A percentile compares a stretch with the other conserved stretches of the same genome.
Conservation (phyloP, 1,140 invertebrate species). For the Aphis gossypii region DNA sequence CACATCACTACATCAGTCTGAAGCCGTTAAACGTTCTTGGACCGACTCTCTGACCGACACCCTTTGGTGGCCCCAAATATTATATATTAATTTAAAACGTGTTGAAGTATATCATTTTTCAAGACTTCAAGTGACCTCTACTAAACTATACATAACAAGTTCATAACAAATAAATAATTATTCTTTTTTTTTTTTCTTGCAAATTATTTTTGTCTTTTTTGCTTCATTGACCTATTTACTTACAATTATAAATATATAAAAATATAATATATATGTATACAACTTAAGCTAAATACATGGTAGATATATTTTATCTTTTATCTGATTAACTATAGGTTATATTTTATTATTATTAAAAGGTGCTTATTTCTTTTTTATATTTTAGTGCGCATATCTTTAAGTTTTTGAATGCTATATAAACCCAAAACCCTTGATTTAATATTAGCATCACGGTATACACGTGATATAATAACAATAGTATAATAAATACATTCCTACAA, state of each 20-base stretch:
- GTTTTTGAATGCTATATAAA: neutral
- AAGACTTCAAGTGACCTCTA: too few relatives aligned
- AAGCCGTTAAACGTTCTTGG: neutral
- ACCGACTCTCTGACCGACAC: neutral
- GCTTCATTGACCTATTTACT: too few relatives aligned
- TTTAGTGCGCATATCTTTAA: neutral
- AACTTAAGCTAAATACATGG: too few relatives aligned
- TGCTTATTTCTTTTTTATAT: neutral
- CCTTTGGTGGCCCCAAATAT: neutral
- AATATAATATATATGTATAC: too few relatives aligned
- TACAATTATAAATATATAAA: too few relatives aligned
- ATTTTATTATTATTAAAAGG: too few relatives aligned
- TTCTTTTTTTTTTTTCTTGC: too few relatives aligned
- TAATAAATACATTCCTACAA: neutral
- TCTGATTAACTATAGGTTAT: too few relatives aligned
- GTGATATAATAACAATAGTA: neutral
- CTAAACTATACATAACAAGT: too few relatives aligned
- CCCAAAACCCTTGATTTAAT: neutral
- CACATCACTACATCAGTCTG: neutral
- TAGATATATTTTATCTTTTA: too few relatives aligned
- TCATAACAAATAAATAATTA: too few relatives aligned
- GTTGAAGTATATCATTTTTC: neutral
- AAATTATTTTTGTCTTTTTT: too few relatives aligned
- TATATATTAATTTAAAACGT: neutral
- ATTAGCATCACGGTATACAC: neutral